These are phyloP conservation scores for Epirrhoe tristata DNA, from an alignment of 2,888 invertebrate genomes.

Conservation along the genomic window DNA sequence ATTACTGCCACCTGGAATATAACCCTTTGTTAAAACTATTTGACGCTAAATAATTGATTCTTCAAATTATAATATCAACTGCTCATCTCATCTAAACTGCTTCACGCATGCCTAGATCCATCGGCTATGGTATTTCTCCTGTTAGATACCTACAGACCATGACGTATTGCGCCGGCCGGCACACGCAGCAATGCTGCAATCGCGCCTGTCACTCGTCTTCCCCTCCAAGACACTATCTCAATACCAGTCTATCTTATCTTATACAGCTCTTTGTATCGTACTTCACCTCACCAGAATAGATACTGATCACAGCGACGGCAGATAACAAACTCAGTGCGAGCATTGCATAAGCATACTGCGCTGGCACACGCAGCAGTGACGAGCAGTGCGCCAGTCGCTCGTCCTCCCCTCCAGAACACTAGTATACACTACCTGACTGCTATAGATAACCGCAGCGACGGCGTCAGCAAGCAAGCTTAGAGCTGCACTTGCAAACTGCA, in stretches of 20 bases:
- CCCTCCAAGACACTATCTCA: neutral
- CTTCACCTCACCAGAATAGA: too few relatives aligned
- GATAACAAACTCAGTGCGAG: neutral
- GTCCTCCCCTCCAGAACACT: neutral
- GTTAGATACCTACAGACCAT: too few relatives aligned
- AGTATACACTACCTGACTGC: neutral
- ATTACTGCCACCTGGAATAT: conserved; percentile 63
- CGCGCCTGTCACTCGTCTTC: neutral
- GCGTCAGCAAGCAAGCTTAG: conserved; percentile 77
- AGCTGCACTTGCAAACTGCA: conserved; percentile 87
- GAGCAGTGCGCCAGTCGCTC: conserved; percentile 7
- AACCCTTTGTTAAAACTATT: neutral
- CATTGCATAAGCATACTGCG: neutral
- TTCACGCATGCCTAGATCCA: too few relatives aligned
- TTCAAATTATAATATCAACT: too few relatives aligned
- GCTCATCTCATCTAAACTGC: too few relatives aligned
- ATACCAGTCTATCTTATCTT: too few relatives aligned
- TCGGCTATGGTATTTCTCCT: too few relatives aligned
- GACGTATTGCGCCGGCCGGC: too few relatives aligned
- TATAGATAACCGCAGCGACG: conserved; percentile 46
- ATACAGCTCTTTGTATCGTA: too few relatives aligned
- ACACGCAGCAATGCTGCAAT: neutral
- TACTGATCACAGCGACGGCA: conserved; percentile 1
- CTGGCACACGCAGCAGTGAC: neutral
- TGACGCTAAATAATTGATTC: too few relatives aligned